Percentiles rank a stretch among this genome's conserved stretches.
Conservation (phyloP, 2,888 invertebrate species). For the Melinaea menophilus region DNA sequence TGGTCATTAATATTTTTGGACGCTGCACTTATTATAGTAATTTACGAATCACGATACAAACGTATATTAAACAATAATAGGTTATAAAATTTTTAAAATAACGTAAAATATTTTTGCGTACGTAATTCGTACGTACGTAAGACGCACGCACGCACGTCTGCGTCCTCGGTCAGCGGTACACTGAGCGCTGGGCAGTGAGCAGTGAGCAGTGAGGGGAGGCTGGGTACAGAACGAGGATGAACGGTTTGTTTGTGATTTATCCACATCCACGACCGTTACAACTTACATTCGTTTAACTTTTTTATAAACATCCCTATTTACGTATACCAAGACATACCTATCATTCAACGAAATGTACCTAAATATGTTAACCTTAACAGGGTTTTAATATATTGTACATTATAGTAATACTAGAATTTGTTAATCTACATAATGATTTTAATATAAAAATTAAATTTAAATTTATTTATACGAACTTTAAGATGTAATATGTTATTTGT, state of each 20-base stretch:
- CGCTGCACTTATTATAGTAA: slow-evolving; percentile 26
- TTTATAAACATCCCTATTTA: slow-evolving; percentile 8
- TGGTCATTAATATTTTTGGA: slow-evolving; percentile 33
- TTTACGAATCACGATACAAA: slow-evolving; percentile 24
- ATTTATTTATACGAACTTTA: too few relatives aligned
- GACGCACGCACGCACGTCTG: slow-evolving; percentile 35
- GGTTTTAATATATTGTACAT: background rate
- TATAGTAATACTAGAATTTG: background rate
- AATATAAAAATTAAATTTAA: too few relatives aligned
- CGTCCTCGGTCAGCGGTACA: slow-evolving; percentile 39
- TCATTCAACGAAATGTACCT: background rate
- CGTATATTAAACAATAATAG: slow-evolving; percentile 9
- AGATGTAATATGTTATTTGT: too few relatives aligned
- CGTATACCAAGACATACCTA: background rate
- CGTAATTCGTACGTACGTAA: slow-evolving; percentile 32
- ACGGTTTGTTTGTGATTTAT: slow-evolving; percentile 8
- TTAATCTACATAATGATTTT: too few relatives aligned
- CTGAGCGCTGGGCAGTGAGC: slow-evolving; percentile 34
- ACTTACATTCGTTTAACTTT: slow-evolving; percentile 14
- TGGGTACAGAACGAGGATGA: background rate
- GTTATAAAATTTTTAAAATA: slow-evolving; percentile 14
- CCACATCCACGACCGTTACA: slow-evolving; percentile 7
- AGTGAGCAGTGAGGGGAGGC: background rate
- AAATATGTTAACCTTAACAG: background rate
- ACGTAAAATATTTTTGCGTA: slow-evolving; percentile 7